Conservation (phyloP, 2,797 vertebrate species). For the Oreochromis mossambicus region DNA sequence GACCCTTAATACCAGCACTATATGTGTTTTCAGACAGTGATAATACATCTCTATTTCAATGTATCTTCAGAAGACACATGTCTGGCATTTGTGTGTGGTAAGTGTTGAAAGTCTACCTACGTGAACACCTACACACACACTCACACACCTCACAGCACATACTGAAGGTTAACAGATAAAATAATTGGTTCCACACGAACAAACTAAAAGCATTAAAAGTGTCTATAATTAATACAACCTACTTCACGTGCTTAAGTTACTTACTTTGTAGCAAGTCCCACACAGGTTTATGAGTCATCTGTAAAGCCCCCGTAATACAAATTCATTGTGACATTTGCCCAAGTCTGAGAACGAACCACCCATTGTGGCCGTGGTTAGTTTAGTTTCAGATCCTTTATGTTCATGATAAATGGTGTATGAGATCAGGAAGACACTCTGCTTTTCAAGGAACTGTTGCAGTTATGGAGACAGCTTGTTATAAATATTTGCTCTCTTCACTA, state of each 20-base stretch:
- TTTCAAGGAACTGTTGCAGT: not conserved
- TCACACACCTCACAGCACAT: not conserved
- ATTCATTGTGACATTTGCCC: not conserved
- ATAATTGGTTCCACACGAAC: not conserved
- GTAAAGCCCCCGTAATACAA: not conserved
- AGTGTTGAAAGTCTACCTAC: not conserved
- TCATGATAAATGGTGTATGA: not conserved
- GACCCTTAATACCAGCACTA: not conserved
- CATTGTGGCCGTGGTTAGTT: not conserved
- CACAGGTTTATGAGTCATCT: constrained; percentile 8
- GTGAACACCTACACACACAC: not conserved
- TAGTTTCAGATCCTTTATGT: not conserved
- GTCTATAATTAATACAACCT: not conserved
- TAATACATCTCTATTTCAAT: not conserved
- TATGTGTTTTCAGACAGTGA: not conserved
- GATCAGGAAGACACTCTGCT: not conserved
- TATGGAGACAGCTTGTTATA: not conserved
- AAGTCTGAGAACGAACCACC: not conserved
- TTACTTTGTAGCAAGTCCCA: not conserved
- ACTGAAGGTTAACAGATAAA: not conserved
- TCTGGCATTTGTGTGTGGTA: not conserved
- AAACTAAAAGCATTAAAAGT: not conserved
- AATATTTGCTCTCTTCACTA: not conserved
- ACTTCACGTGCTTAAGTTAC: not conserved
- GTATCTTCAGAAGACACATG: not conserved